These are phyloP conservation scores for Spongilla lacustris DNA, from an alignment of 37 sponge, comb jelly and placozoan genomes.

Conservation along the genomic window DNA sequence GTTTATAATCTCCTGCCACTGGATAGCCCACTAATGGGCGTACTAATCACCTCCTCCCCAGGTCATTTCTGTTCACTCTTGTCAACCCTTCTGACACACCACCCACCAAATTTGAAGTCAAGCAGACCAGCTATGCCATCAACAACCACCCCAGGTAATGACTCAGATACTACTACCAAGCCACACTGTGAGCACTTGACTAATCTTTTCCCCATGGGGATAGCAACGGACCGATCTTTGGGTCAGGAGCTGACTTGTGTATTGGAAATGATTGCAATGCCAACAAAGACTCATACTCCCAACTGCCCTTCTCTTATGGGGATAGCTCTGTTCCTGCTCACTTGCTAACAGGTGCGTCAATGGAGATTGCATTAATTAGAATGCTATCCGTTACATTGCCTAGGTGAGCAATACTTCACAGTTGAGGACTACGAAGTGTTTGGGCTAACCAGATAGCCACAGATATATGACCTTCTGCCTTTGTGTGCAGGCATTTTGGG, in stretches of 20 bases:
- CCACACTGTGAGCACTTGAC: background rate
- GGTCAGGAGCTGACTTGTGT: conserved; percentile 85
- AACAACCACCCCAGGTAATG: conserved; percentile 77
- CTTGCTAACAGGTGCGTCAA: conserved; percentile 26
- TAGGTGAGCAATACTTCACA: conserved; percentile 72
- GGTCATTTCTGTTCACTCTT: conserved; percentile 78
- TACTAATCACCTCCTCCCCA: background rate
- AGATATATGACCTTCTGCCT: too few species aligned
- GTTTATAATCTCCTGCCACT: background rate
- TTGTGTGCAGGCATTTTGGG: too few species aligned
- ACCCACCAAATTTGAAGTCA: conserved; percentile 57
- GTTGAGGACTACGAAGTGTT: conserved; percentile 90
- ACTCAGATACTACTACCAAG: background rate
- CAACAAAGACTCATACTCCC: conserved; percentile 83
- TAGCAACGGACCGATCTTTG: conserved; percentile 92
- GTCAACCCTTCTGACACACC: conserved; percentile 27
- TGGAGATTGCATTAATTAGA: background rate
- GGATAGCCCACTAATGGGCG: too few species aligned
- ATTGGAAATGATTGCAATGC: conserved; percentile 74
- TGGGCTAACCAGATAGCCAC: conserved; percentile 38
- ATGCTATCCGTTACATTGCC: background rate
- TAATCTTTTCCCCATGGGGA: background rate
- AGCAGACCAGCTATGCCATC: conserved; percentile 77
- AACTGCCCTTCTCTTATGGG: conserved; percentile 72
- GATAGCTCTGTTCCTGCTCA: conserved; percentile 4